Percentiles rank a stretch among this genome's conserved stretches.
phyloP scores from a whole-genome alignment of 2,888 invertebrate species.

The Suillia variegata region DNA sequence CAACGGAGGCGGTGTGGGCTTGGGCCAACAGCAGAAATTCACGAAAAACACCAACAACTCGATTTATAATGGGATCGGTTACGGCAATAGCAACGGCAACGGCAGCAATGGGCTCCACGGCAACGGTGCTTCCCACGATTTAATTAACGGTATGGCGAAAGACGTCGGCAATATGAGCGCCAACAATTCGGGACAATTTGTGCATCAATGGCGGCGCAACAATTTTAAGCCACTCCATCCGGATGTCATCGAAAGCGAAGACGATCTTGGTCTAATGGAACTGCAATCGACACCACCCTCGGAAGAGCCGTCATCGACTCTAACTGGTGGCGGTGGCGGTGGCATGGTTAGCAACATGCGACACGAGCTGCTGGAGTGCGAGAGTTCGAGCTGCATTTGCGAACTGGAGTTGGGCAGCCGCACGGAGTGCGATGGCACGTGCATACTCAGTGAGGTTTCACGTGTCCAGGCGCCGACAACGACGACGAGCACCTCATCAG shows the following conservation, averaged over 20 bases:
- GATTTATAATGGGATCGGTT: slow-evolving; percentile 23
- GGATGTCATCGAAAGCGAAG: slow-evolving; percentile 51
- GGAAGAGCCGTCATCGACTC: slow-evolving; percentile 35
- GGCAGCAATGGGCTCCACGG: slow-evolving; percentile 1
- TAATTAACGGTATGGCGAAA: background rate
- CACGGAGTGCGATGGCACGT: slow-evolving; percentile 50
- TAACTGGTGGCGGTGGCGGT: slow-evolving; percentile 27
- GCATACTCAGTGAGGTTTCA: slow-evolving; percentile 51
- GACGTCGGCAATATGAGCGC: slow-evolving; percentile 11
- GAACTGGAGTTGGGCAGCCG: slow-evolving; percentile 49
- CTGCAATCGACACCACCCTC: slow-evolving; percentile 37
- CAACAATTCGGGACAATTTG: background rate
- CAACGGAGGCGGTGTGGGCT: background rate
- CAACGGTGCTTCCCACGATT: no score
- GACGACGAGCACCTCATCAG: slow-evolving; percentile 16
- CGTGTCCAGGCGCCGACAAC: slow-evolving; percentile 36
- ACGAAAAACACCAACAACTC: slow-evolving; percentile 15
- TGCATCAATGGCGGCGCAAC: slow-evolving; percentile 50
- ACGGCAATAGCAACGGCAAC: slow-evolving; percentile 20
- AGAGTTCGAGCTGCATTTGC: slow-evolving; percentile 46
- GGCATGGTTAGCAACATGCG: slow-evolving; percentile 9
- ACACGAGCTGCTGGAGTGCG: slow-evolving; percentile 27
- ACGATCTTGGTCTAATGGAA: slow-evolving; percentile 41
- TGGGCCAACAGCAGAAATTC: slow-evolving; percentile 27
- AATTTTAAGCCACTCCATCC: slow-evolving; percentile 54